Percentiles rank a stretch among this genome's conserved stretches.
phyloP scores from a whole-genome alignment of 2,113 vertebrate genomes.

The Centropus unirufus region DNA sequence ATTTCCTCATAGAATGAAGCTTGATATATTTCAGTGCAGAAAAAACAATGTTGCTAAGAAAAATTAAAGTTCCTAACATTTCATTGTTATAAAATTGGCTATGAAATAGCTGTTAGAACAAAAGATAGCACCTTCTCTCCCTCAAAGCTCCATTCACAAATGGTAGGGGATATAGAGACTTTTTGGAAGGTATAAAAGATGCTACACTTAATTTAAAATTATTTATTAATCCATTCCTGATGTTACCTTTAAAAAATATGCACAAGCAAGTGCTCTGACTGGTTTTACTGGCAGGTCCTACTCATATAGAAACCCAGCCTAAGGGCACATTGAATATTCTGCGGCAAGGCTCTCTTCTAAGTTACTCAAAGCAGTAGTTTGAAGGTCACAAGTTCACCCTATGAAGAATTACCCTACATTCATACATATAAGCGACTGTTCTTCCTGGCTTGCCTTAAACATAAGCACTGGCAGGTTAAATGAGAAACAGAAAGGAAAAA shows the following conservation, averaged over 20 bases:
- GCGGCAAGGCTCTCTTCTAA: neutral
- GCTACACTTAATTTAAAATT: neutral
- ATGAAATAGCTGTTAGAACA: neutral
- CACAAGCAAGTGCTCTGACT: neutral
- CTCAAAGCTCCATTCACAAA: neutral
- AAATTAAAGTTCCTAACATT: neutral
- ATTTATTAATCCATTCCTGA: neutral
- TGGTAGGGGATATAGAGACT: neutral
- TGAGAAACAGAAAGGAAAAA: neutral
- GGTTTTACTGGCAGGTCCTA: neutral
- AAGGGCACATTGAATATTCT: constrained; percentile 9
- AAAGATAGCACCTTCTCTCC: neutral
- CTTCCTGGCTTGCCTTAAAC: neutral
- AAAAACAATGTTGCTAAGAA: neutral
- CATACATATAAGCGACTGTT: neutral
- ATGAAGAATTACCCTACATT: constrained; percentile 18
- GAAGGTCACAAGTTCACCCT: neutral
- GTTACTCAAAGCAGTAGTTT: neutral
- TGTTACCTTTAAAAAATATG: neutral
- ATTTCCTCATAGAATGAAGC: neutral
- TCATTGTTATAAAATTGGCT: neutral
- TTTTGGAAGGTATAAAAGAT: neutral
- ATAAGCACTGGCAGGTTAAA: neutral
- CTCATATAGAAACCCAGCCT: neutral
- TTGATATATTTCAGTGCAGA: neutral